phyloP scores from a whole-genome alignment of 2,113 vertebrate species.

The Hippolais icterina region DNA sequence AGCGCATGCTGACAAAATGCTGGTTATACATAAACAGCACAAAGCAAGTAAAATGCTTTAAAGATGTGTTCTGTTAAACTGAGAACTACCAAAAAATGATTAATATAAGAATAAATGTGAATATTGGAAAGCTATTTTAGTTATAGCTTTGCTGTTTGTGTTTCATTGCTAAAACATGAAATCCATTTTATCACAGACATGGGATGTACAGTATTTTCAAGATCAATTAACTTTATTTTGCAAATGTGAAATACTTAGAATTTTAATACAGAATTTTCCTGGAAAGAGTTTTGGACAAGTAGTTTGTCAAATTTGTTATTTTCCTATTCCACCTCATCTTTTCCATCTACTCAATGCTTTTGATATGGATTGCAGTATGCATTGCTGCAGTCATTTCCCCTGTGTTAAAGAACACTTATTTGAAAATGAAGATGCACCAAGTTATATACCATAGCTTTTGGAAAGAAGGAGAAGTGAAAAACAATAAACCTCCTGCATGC shows the following conservation, averaged over 20 bases:
- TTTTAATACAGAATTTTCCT: background rate
- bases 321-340: background rate
- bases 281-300: background rate
- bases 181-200: background rate
- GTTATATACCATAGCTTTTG: background rate
- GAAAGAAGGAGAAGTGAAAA: slow-evolving; percentile 20
- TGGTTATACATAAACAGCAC: background rate
- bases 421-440: background rate
- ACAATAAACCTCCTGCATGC: background rate
- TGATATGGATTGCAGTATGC: background rate
- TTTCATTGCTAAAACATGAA: background rate
- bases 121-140: background rate
- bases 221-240: background rate
- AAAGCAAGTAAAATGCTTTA: background rate
- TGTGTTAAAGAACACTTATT: slow-evolving; percentile 7
- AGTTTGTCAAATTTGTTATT: background rate
- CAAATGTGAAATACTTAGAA: background rate
- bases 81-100: background rate
- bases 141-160: background rate
- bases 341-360: background rate
- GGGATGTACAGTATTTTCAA: background rate
- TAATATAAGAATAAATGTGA: background rate
- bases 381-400: background rate
- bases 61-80: background rate
- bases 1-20: background rate